phyloP scores from a whole-genome alignment of 2,797 vertebrate genomes.

The Crossoptilon crossoptilon region DNA sequence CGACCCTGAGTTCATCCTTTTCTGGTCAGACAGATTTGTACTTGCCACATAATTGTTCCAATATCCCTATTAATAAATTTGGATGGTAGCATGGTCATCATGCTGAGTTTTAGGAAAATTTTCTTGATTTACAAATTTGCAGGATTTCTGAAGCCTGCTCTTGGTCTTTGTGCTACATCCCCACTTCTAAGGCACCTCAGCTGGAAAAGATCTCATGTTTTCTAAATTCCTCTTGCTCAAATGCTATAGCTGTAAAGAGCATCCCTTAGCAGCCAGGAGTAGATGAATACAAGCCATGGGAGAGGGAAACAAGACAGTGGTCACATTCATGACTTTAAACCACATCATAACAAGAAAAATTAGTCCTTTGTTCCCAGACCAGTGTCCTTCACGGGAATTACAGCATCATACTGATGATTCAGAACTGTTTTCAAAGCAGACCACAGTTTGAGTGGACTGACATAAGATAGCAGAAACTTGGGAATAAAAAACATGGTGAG shows the following conservation, averaged over 20 bases:
- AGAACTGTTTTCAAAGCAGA: slow-evolving; percentile 41
- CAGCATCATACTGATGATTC: background rate
- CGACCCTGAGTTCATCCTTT: background rate
- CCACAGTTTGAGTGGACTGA: slow-evolving; percentile 6
- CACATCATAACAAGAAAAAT: slow-evolving; percentile 24
- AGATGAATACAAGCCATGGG: background rate
- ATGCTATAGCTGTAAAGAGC: background rate
- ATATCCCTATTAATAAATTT: background rate
- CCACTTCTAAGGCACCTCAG: background rate
- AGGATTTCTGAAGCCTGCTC: background rate
- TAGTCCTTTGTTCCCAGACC: background rate
- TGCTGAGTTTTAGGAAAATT: background rate
- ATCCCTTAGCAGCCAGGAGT: background rate
- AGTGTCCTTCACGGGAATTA: background rate
- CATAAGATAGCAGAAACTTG: slow-evolving; percentile 39
- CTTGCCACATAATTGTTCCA: background rate
- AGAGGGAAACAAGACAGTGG: background rate
- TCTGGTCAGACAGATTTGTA: background rate
- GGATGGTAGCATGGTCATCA: accelerated
- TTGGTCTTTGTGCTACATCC: background rate
- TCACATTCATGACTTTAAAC: slow-evolving; percentile 6
- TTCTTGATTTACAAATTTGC: background rate
- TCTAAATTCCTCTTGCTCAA: background rate
- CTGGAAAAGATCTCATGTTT: background rate
- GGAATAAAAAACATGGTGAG: slow-evolving; percentile 4